These are phyloP conservation scores for Thunnus albacares DNA, from an alignment of 2,797 vertebrate species.

Conservation along the genomic window DNA sequence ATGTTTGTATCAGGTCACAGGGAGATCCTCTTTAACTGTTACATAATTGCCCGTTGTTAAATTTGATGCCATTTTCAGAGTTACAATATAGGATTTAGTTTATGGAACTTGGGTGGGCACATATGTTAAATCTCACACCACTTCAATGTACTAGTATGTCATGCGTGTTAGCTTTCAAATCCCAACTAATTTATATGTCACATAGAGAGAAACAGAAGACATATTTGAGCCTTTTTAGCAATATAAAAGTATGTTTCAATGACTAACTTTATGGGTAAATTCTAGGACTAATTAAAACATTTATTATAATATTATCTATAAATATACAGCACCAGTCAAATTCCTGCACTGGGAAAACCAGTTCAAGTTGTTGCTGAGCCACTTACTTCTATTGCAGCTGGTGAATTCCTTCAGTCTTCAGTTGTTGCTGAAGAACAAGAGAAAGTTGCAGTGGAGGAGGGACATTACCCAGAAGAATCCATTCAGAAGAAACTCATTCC, in stretches of 20 bases:
- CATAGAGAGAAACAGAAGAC: neutral
- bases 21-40: constrained; percentile 21
- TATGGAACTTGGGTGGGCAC: neutral
- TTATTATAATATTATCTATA: neutral
- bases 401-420: neutral
- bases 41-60: constrained; percentile 26
- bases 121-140: neutral
- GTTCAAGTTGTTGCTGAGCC: neutral
- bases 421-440: constrained; percentile 17
- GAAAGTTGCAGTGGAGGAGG: neutral
- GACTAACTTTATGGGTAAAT: neutral
- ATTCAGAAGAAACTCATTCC: constrained; percentile 33
- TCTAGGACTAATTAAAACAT: neutral
- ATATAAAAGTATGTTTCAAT: neutral
- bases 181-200: neutral
- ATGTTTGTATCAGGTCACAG: constrained; percentile 10
- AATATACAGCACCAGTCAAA: too few relatives aligned
- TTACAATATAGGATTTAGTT: neutral
- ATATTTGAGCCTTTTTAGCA: neutral
- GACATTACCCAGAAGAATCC: neutral
- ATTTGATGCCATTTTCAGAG: constrained; percentile 6
- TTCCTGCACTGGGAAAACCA: constrained; percentile 3
- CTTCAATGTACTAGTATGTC: too few relatives aligned
- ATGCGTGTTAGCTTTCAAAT: neutral
- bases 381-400: constrained; percentile 31